These are phyloP conservation scores for Selenia dentaria DNA, from an alignment of 2,888 invertebrate species.

Conservation along the genomic window DNA sequence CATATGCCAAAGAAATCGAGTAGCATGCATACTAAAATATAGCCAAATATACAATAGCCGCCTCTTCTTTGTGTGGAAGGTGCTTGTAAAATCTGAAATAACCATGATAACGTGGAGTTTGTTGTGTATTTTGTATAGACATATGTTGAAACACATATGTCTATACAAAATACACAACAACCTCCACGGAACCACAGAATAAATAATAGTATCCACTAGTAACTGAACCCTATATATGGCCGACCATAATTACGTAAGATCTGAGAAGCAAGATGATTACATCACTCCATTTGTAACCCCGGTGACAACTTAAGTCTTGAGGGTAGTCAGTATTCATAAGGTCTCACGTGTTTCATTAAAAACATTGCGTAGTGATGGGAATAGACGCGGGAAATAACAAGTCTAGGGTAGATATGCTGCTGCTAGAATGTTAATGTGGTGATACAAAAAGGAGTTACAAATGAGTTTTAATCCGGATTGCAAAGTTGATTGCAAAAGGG, in stretches of 20 bases:
- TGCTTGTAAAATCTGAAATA: too few species aligned
- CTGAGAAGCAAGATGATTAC: constrained; percentile 48
- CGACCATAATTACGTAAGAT: constrained; percentile 38
- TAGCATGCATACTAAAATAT: too few species aligned
- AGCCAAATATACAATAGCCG: too few species aligned
- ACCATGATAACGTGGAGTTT: too few species aligned
- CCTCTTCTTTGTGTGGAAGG: too few species aligned
- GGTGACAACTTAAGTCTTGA: constrained; percentile 76
- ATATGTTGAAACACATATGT: too few species aligned
- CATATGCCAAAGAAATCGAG: too few species aligned
- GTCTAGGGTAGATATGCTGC: constrained; percentile 41
- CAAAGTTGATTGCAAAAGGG: constrained; percentile 23
- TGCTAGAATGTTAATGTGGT: constrained; percentile 42
- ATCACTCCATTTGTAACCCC: constrained; percentile 64
- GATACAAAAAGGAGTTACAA: constrained; percentile 16
- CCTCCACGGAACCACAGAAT: too few species aligned
- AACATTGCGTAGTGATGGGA: constrained; percentile 46
- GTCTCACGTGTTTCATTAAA: constrained; percentile 64
- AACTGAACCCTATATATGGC: too few species aligned
- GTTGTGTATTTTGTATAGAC: too few species aligned
- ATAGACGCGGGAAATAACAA: constrained; percentile 32
- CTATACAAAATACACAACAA: too few species aligned
- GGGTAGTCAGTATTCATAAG: constrained; percentile 77
- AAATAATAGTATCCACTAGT: too few species aligned
- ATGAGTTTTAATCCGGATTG: constrained; percentile 14